Conservation (phyloP, 2,888 invertebrate genomes). For the Melieria omissa region DNA sequence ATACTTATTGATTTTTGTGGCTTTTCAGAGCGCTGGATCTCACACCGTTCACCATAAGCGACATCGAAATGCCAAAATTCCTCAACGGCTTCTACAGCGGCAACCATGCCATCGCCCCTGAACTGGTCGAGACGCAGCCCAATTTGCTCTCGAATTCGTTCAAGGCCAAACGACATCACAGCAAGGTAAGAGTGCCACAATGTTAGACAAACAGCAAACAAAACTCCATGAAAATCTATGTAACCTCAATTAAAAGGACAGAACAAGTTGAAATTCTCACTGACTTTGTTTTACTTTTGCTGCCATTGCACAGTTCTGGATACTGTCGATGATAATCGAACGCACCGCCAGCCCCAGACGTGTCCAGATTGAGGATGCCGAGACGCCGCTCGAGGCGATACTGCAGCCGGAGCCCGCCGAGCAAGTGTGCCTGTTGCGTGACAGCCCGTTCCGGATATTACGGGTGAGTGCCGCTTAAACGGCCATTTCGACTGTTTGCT, state of each 20-base stretch:
- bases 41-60: conserved; percentile 51
- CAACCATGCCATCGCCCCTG: conserved; percentile 52
- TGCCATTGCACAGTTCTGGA: conserved; percentile 52
- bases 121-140: conserved; percentile 58
- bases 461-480: conserved; percentile 59
- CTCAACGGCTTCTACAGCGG: conserved; percentile 49
- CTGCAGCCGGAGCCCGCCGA: conserved; percentile 59
- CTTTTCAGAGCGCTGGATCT: conserved; percentile 43
- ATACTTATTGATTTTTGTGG: neutral
- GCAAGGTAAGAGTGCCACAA: conserved; percentile 51
- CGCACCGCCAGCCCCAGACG: conserved; percentile 57
- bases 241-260: conserved; percentile 3
- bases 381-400: conserved; percentile 60
- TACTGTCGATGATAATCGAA: conserved; percentile 65
- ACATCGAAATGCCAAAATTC: conserved; percentile 56
- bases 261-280: neutral
- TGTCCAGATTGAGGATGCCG: conserved; percentile 57
- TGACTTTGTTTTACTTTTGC: conserved; percentile 1
- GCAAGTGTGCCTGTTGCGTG: conserved; percentile 78
- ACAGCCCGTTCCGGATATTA: conserved; percentile 69
- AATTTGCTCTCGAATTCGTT: conserved; percentile 50
- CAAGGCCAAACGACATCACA: conserved; percentile 50
- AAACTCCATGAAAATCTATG: neutral
- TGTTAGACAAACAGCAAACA: neutral
- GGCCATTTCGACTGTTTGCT: neutral